These are phyloP conservation scores for Timandra comae DNA, from an alignment of 2,888 invertebrate species.

Conservation along the genomic window DNA sequence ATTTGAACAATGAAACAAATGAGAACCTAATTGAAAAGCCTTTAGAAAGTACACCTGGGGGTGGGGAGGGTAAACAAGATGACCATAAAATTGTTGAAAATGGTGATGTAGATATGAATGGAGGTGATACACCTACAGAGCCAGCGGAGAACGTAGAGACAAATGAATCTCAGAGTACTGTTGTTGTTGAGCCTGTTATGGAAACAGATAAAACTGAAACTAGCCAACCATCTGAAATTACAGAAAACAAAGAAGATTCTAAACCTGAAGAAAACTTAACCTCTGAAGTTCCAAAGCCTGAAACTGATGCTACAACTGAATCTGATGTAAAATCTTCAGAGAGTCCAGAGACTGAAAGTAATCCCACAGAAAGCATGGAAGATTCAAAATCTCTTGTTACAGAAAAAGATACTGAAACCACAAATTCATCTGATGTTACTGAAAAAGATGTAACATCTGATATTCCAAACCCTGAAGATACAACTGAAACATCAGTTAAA, in stretches of 20 bases:
- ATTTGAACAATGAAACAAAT: too few species aligned
- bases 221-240: too few species aligned
- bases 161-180: not conserved
- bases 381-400: too few species aligned
- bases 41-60: too few species aligned
- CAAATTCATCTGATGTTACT: conserved; percentile 5
- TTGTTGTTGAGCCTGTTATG: too few species aligned
- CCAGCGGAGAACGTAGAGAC: conserved; percentile 1
- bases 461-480: not conserved
- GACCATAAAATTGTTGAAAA: conserved; percentile 3
- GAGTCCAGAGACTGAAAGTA: conserved; percentile 2
- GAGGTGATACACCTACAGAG: not conserved
- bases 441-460: conserved; percentile 1
- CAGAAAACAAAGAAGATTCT: too few species aligned
- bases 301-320: not conserved
- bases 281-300: too few species aligned
- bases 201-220: too few species aligned
- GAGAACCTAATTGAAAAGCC: too few species aligned
- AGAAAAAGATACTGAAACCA: too few species aligned
- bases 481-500: conserved; percentile 4
- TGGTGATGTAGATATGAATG: conserved; percentile 1
- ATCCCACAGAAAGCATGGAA: not conserved
- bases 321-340: conserved; percentile 3
- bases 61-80: conserved; percentile 5
- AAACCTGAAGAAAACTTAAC: too few species aligned